A percentile compares a stretch with the other conserved stretches of the same genome.
Conservation (phyloP, 2,797 vertebrate genomes). For the Acanthurus lineatus region DNA sequence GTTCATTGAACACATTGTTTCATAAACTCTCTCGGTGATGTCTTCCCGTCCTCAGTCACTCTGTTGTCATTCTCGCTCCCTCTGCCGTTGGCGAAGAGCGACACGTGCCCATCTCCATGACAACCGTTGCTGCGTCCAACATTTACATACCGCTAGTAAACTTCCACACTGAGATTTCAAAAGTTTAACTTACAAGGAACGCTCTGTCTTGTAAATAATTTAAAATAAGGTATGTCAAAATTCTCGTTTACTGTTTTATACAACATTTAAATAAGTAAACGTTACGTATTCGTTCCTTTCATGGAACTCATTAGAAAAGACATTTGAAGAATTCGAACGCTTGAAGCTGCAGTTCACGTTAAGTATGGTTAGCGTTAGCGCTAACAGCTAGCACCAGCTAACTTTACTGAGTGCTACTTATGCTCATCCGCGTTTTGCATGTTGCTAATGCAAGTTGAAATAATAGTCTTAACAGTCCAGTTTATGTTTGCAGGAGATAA, state of each 20-base stretch:
- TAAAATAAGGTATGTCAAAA: constrained; percentile 17
- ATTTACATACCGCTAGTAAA: constrained; percentile 5
- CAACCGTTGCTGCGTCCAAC: constrained; percentile 70
- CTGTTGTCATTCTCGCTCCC: neutral
- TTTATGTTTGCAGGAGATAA: neutral
- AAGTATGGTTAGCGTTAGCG: no score
- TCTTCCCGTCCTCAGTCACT: neutral
- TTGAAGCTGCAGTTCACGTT: no score
- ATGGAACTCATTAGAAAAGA: neutral
- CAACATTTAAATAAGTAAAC: neutral
- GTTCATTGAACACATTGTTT: neutral
- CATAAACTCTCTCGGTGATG: neutral
- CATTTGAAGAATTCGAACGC: neutral
- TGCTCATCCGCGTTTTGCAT: neutral
- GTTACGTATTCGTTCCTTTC: neutral
- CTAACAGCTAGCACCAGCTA: no score
- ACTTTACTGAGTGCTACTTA: no score
- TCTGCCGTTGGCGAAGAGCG: neutral
- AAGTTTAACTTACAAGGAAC: neutral
- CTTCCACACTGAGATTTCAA: constrained; percentile 62
- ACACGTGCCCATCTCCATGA: constrained; percentile 53
- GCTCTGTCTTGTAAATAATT: neutral
- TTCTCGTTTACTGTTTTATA: neutral
- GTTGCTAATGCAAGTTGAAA: neutral
- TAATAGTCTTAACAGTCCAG: neutral